Base-by-base conservation (phyloP, 2,797 vertebrate species). In the Gymnocypris eckloni region DNA sequence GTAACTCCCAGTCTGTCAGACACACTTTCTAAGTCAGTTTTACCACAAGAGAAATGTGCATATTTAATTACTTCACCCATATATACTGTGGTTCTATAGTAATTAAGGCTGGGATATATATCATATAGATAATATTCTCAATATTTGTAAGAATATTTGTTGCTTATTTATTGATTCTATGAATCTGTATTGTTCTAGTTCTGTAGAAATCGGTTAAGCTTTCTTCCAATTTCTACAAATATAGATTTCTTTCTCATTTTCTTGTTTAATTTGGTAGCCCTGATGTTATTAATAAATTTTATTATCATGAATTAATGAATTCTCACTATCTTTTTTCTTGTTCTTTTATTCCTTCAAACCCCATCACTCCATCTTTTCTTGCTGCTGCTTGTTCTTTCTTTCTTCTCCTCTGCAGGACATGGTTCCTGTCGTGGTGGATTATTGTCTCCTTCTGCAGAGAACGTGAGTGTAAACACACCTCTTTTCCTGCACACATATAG, bases 361-460 rank as follows among this genome's bases (percentile, higher is more conserved):
- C 22, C 3, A 20, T 28, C 11, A 13, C 28, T 73, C 41, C 6
- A 3, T 37, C 16, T 67, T 76, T 76, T 76, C 4, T 48, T 59
- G 45, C 41, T 20, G n/a, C 33, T 61, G 18, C 8, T 73, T 59
- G 1, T 59, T 70, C 43, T 77, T 28, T 28, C n/a, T 81, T 28
- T 75, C 37, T 15, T 76, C 71, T 71, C 71, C 48, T 76, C 75
- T 41, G 0, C 89, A 99, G 98, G 98, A 97, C 4, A 93, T 96
- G 90, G 96, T 99, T 89, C 98, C 98, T 50, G 93, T 97, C 90
- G 94, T 98, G 71, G 97, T 98, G 80, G 97, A 99, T 93, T 98
- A 98, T 92, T 98, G 96, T 88, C 95, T 99, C 73, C 93, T 98
- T 82, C 96, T 99, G 3, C 96, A 98, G 90, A 95, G 96, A 90